Evolutionary conservation across 2,113 vertebrate species (phyloP), one percentile per base, ranked within the genome.

Genomic region (Rhadina sibilatrix): DNA sequence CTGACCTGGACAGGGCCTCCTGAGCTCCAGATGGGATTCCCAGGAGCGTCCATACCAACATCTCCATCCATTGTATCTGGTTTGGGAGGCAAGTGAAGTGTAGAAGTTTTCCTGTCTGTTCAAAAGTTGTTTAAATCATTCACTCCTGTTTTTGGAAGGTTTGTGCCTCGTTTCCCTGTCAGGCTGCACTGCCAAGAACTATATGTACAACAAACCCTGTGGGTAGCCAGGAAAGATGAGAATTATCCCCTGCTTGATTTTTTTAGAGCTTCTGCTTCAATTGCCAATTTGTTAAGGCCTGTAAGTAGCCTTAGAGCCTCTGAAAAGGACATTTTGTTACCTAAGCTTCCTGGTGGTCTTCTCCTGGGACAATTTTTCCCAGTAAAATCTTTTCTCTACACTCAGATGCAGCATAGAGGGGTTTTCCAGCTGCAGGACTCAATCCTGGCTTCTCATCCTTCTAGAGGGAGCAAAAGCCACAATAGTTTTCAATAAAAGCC

Each of bases 221-320:
- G 95, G 94, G 87, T 81, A 88, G 91, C 93, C 68, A 66, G 76
- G 90, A 80, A 96, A 96, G 68, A 94, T 81, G 90, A 95, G 93
- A 91, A 88, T 93, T 83, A 77, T 47, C 60, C 92, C 25, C 18
- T 27, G 2, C 28, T 80, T 38, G 37, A 9, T 57, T 69, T 63
- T 66, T 64, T 46, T 37, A 37, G 68, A 80, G 66, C 17, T 59
- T 49, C 52, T 77, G 56, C 54, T 88, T 78, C 49, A 52, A 2
- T 60, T 85, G 64, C 54, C 37, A 12, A 2, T 90, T 81, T 89
- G 60, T 86, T 90, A 74, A 80, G 85, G 84, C 15, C 3, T 79
- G 38, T 42, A 33, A 50, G 50, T 63, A 57, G 42, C 57, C 64
- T 65, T 30, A 42, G 20, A 69, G 44, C 46, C 65, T 71, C 83